Evolutionary conservation across 2,113 vertebrate species (phyloP), one percentile per base, ranked within the genome.

Genomic region (Tauraco erythrolophus): DNA sequence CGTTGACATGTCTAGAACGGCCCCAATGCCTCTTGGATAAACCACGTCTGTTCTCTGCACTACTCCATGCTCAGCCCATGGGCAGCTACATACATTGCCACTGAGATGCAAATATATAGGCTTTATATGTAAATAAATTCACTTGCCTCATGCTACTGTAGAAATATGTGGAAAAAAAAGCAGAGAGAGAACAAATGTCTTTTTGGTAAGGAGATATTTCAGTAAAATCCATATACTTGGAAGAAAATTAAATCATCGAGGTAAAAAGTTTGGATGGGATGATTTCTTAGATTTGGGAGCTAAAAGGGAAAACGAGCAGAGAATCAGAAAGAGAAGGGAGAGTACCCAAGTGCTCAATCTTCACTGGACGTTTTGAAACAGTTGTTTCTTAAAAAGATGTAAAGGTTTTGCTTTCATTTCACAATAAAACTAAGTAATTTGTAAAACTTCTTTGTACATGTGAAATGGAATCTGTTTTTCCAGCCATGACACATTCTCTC

Each of bases 361-460:
- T 58, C 70, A 37, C 7, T 7, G 17, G 48, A 56, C 27, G n/a
- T 75, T 88, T 57, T 48, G 8, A 60, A 82, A 51, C 6, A 31
- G 19, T 4, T 19, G 19, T 28, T 64, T 65, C 24, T 58, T 50
- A 10, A 76, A 75, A 82, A 45, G 14, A 70, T 24, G 14, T 15
- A 24, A 84, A 91, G 8, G 16, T 18, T 83, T 61, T 60, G 31
- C 31, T 88, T 94, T 70, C 17, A 35, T n/a, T 78, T 51, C 51
- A 33, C 45, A 53, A 43, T 17, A 54, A 71, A 91, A n/a, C 14
- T 2, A 23, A 92, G 18, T 14, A 18, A 76, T 83, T 61, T 39
- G 19, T 41, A 41, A 37, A 82, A 83, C 6, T 27, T 19, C 24
- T 62, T 33, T 14, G 6, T 51, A 54, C 0, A 0, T 17, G 30